These are phyloP conservation scores for Antigone vipio DNA, from an alignment of 2,113 vertebrate genomes.

Conservation along the genomic window DNA sequence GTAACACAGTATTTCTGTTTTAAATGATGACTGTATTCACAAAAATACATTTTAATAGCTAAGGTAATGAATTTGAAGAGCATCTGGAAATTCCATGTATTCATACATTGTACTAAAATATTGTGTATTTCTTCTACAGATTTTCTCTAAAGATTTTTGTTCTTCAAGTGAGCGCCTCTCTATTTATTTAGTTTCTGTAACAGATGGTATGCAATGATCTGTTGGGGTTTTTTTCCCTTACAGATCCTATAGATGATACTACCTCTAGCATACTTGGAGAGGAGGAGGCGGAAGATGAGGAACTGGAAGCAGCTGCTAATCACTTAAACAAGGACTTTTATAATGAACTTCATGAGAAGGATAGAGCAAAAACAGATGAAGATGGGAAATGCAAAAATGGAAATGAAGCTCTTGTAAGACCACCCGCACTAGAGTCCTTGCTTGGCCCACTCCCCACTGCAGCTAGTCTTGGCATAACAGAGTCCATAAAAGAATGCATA, in stretches of 20 bases:
- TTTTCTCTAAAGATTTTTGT: neutral
- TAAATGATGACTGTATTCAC: neutral
- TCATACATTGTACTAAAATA: neutral
- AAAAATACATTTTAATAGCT: neutral
- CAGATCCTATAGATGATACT: conserved; percentile 78
- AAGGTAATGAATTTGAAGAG: neutral
- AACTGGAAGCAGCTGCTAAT: conserved; percentile 85
- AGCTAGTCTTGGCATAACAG: conserved; percentile 85
- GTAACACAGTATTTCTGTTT: neutral
- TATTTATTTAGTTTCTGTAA: neutral
- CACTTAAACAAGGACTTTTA: conserved; percentile 87
- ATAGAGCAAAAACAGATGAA: neutral
- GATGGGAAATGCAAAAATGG: neutral
- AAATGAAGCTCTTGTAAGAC: conserved; percentile 33
- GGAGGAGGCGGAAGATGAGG: conserved; percentile 84
- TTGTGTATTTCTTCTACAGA: neutral
- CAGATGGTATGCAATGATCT: neutral
- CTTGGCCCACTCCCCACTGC: conserved; percentile 88
- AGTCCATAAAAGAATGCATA: conserved; percentile 82
- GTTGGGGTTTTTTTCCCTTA: neutral
- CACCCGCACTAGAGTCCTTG: conserved; percentile 81
- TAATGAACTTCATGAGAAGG: conserved; percentile 77
- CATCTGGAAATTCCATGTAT: neutral
- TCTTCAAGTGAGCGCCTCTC: neutral
- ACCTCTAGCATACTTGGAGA: conserved; percentile 71